phyloP scores from a whole-genome alignment of 2,797 vertebrate species.

The Micropoecilia bifurca region DNA sequence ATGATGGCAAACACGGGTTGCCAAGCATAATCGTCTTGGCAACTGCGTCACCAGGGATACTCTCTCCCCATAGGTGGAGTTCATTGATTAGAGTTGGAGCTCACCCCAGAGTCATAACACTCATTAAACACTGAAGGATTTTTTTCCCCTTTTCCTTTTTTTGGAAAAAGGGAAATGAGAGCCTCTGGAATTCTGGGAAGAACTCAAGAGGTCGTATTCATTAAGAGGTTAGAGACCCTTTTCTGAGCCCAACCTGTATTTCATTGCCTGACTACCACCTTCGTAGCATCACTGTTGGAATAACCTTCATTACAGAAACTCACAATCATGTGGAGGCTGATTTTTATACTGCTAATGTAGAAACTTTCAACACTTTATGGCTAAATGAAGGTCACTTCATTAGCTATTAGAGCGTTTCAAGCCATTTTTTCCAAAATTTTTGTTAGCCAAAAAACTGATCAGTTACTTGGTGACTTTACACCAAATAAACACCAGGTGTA shows the following conservation, averaged over 20 bases:
- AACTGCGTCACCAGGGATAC: constrained; percentile 66
- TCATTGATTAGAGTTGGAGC: constrained; percentile 79
- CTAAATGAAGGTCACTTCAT: not conserved
- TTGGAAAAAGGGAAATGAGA: constrained; percentile 59
- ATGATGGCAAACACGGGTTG: constrained; percentile 78
- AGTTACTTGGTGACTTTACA: not conserved
- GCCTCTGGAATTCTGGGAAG: constrained; percentile 68
- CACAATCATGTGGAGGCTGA: not conserved
- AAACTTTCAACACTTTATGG: constrained; percentile 3
- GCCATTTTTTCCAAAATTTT: not conserved
- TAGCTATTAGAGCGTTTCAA: not conserved
- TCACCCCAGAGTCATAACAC: constrained; percentile 78
- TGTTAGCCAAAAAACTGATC: not conserved
- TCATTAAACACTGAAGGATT: constrained; percentile 74
- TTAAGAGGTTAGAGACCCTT: constrained; percentile 68
- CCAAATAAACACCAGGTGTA: not conserved
- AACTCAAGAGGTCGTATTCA: constrained; percentile 68
- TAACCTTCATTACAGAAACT: constrained; percentile 41
- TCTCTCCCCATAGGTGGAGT: constrained; percentile 75
- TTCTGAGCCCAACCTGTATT: constrained; percentile 62
- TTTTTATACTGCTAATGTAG: constrained; percentile 6
- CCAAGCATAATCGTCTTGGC: constrained; percentile 74
- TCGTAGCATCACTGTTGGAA: constrained; percentile 65
- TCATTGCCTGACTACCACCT: constrained; percentile 55
- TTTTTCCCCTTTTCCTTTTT: constrained; percentile 30